A percentile compares a stretch with the other conserved stretches of the same genome.
Evolutionary conservation across 2,888 invertebrate genomes (phyloP).

Genomic region (Cheilosia vernalis): DNA sequence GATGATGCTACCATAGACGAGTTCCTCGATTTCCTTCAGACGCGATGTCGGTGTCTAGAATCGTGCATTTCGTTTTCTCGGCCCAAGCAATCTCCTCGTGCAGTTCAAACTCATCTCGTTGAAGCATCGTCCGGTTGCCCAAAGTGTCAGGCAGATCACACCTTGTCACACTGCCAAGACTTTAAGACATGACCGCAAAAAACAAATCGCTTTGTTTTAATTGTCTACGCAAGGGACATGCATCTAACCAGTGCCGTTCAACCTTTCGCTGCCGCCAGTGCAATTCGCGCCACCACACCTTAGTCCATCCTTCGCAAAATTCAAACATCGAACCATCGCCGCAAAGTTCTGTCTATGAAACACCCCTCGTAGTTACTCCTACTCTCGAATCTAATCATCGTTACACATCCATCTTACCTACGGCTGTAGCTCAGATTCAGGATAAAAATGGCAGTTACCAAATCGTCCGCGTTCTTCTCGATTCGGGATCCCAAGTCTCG

Average conservation of each 20-base stretch:
- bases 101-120: neutral
- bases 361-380: neutral
- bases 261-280: constrained; percentile 24
- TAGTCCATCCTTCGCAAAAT: too few relatives aligned
- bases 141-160: constrained; percentile 4
- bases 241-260: constrained; percentile 21
- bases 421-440: neutral
- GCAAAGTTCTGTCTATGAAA: neutral
- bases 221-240: constrained; percentile 21
- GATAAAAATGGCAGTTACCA: neutral
- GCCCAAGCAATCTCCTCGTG: neutral
- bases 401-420: neutral
- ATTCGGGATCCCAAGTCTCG: constrained; percentile 23
- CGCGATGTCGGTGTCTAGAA: constrained; percentile 38
- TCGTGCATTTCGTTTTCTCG: constrained; percentile 9
- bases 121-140: constrained; percentile 1
- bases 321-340: neutral
- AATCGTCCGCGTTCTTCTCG: neutral
- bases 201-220: constrained; percentile 37
- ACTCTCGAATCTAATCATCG: neutral
- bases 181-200: constrained; percentile 17
- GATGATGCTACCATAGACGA: constrained; percentile 17
- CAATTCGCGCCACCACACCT: too few relatives aligned
- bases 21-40: constrained; percentile 40
- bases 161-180: too few relatives aligned